A percentile compares a stretch with the other conserved stretches of the same genome.
Evolutionary conservation across 2,888 invertebrate genomes (phyloP).

Genomic region (Agonopterix heracliana): DNA sequence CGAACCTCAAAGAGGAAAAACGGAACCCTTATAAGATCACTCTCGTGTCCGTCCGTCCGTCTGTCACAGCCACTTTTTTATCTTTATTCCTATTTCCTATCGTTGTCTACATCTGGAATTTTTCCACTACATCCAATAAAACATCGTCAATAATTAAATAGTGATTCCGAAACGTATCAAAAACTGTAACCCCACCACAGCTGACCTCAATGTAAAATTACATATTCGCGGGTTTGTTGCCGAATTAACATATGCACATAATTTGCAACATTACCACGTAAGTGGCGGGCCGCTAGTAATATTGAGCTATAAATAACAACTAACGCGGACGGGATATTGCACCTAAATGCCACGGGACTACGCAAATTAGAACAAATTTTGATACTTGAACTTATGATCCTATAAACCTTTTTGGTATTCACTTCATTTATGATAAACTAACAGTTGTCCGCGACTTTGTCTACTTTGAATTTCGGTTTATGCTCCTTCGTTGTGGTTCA

Average conservation of each 20-base stretch:
- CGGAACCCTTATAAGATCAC: too few species aligned
- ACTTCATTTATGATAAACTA: not conserved
- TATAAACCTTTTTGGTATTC: not conserved
- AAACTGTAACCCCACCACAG: too few species aligned
- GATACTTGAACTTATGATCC: not conserved
- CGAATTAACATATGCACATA: conserved; percentile 22
- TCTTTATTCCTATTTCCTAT: too few species aligned
- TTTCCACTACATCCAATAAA: too few species aligned
- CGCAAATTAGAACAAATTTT: not conserved
- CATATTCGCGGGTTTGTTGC: conserved; percentile 4
- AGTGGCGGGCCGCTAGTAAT: conserved; percentile 16
- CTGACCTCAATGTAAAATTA: conserved; percentile 1
- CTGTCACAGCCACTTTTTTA: too few species aligned
- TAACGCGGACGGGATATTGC: conserved; percentile 10
- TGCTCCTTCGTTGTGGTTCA: too few species aligned
- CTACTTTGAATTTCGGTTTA: too few species aligned
- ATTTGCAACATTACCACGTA: conserved; percentile 17
- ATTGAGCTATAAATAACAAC: conserved; percentile 21
- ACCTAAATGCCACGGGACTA: conserved; percentile 4
- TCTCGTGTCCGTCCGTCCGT: too few species aligned
- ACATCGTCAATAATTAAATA: too few species aligned
- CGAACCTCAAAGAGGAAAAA: too few species aligned
- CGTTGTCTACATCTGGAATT: too few species aligned
- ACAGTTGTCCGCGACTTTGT: not conserved
- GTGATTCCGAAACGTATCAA: too few species aligned